Evolutionary conservation across 2,797 vertebrate genomes (phyloP).

Genomic region (Diplodus puntazzo): DNA sequence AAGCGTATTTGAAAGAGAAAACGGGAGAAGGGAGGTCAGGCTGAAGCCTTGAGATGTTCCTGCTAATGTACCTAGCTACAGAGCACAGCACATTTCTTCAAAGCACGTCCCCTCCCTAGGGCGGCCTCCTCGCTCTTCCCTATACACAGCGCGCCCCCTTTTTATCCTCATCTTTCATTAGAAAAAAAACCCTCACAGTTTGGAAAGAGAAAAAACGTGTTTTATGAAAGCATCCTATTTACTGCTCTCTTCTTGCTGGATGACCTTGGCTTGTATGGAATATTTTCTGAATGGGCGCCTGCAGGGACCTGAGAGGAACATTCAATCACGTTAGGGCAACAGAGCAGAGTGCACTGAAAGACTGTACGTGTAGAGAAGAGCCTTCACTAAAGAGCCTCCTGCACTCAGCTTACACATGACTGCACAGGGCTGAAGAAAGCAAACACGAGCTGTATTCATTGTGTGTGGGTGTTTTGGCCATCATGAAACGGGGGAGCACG

Average conservation of each 20-base stretch:
- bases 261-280: constrained; percentile 75
- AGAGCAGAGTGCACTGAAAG: constrained; percentile 79
- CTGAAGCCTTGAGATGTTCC: constrained; percentile 67
- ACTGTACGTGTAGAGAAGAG: constrained; percentile 61
- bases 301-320: constrained; percentile 78
- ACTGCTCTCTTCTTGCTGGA: constrained; percentile 59
- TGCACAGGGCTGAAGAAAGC: constrained; percentile 68
- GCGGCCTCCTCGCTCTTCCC: constrained; percentile 58
- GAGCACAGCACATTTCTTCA: constrained; percentile 65
- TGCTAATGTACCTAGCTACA: constrained; percentile 72
- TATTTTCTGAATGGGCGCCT: constrained; percentile 78
- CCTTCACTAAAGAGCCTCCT: constrained; percentile 74
- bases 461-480: constrained; percentile 52
- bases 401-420: constrained; percentile 75
- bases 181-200: constrained; percentile 71
- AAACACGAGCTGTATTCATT: constrained; percentile 61
- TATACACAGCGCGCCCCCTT: constrained; percentile 65
- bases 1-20: constrained; percentile 22
- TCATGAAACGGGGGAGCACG: constrained; percentile 7
- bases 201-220: constrained; percentile 54
- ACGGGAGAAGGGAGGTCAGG: constrained; percentile 52
- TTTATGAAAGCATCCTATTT: constrained; percentile 80
- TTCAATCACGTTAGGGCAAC: constrained; percentile 76
- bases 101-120: constrained; percentile 64
- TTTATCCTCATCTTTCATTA: constrained; percentile 70